Conservation (phyloP, 1,140 invertebrate species). For the Venturia canescens region DNA sequence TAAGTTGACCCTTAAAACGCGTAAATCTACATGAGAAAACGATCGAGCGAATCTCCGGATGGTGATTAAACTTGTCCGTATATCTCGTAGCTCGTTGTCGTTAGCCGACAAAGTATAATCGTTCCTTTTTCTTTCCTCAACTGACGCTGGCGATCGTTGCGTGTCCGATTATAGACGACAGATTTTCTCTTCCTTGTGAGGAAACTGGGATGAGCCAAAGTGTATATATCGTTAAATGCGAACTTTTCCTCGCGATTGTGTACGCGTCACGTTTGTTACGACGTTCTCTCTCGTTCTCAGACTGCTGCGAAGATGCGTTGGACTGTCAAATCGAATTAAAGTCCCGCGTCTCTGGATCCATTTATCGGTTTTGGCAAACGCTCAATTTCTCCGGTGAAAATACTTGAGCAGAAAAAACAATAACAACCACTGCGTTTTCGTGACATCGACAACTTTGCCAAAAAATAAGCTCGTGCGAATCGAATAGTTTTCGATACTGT, state of each 20-base stretch:
- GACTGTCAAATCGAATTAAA: neutral
- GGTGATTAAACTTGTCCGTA: constrained; percentile 29
- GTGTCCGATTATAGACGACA: constrained; percentile 23
- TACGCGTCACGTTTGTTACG: constrained; percentile 18
- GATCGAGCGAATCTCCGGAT: constrained; percentile 12
- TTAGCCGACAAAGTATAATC: constrained; percentile 42
- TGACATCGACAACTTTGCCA: neutral
- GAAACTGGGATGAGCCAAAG: constrained; percentile 47
- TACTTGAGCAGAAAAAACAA: neutral
- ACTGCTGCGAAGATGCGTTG: neutral
- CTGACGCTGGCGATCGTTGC: constrained; percentile 12
- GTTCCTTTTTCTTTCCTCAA: constrained; percentile 24
- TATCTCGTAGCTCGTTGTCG: constrained; percentile 26
- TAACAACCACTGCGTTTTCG: neutral
- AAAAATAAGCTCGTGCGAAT: no score
- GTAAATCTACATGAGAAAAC: neutral
- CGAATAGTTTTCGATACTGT: no score
- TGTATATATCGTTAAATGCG: constrained; percentile 31
- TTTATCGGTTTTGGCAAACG: neutral
- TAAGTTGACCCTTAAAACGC: constrained; percentile 9
- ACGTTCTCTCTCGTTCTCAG: neutral
- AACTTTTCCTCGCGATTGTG: constrained; percentile 43
- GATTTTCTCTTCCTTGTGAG: constrained; percentile 52
- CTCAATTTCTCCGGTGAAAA: neutral
- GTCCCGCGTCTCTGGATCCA: neutral